phyloP scores from a whole-genome alignment of 2,888 invertebrate species.

The Plusia festucae region DNA sequence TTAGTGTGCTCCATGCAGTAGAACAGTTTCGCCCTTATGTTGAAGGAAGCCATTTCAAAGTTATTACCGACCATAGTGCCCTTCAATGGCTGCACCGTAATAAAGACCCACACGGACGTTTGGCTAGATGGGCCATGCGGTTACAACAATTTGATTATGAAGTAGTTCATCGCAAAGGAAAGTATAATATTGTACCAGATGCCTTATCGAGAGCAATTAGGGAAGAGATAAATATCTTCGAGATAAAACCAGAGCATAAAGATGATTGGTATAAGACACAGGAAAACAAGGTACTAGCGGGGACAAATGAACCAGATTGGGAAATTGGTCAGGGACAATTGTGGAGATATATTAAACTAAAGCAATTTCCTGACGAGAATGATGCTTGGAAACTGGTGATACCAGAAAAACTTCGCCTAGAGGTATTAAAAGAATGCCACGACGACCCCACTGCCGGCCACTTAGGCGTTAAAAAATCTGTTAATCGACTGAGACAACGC shows the following conservation, averaged over 20 bases:
- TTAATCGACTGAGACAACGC: not conserved
- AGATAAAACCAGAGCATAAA: constrained; percentile 16
- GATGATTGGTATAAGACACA: constrained; percentile 23
- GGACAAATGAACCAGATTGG: no score
- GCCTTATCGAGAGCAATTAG: not conserved
- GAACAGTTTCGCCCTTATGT: constrained; percentile 20
- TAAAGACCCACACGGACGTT: constrained; percentile 11
- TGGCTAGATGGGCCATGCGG: constrained; percentile 11
- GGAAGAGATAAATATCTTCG: constrained; percentile 13
- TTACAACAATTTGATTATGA: not conserved
- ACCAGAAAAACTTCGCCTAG: constrained; percentile 13
- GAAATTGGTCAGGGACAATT: no score
- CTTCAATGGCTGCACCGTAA: constrained; percentile 9
- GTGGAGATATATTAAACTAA: no score
- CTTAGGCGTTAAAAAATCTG: not conserved
- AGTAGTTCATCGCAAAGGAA: not conserved
- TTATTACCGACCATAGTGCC: not conserved
- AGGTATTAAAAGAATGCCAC: constrained; percentile 6
- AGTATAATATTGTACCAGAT: not conserved
- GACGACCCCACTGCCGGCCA: constrained; percentile 5
- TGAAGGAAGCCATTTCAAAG: constrained; percentile 19
- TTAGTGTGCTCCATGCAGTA: constrained; percentile 19
- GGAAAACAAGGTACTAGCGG: constrained; percentile 11
- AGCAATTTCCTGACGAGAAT: not conserved
- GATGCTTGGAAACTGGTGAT: constrained; percentile 19